Base-by-base conservation (phyloP, 2,797 vertebrate genomes). In the Iguana delicatissima region DNA sequence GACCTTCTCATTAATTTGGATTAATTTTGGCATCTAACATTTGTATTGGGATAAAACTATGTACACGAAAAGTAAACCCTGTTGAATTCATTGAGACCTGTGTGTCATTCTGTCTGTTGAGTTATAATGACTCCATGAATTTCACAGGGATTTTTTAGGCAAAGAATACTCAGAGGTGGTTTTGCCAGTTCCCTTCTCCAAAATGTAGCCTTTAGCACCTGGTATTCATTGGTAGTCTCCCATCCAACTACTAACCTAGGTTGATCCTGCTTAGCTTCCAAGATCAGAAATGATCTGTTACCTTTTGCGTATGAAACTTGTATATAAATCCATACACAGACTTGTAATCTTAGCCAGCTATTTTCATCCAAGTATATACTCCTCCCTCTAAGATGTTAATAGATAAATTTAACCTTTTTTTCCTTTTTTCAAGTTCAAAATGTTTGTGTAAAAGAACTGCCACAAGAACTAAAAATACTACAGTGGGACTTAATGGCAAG, bases 401-500 rank as follows among this genome's bases (percentile, higher is more conserved):
- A 80, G 73, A 84, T 88, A 59, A 84, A 76, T 29, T 64, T 84
- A 84, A 76, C 38, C 32, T 82, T 50, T 22, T 57, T 46, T 4
- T 79, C 38, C 26, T 20, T 38, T 72, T 81, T 92, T 77, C 91
- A 73, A 90, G 77, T 77, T 90, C 92, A 87, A 94, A 96, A 96
- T 95, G 93, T 22, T 69, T 85, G 87, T 72, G 86, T 86, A 29
- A 85, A 95, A 96, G 79, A 91, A 91, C 83, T 67, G 74, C 87
- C 91, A 91, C 86, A 92, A 95, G 89, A 93, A 91, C 92, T 93
- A 94, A 95, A 97, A 95, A 94, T 94, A 94, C 38, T 32, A 26
- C 52, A 59, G 86, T 72, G 88, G 86, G 93, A 80, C 93, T 95
- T 89, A 18, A 92, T 0, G 93, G 69, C 52, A 77, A 92, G 81